Evolutionary conservation across 2,113 vertebrate genomes (phyloP).

Genomic region (Tragulus kanchil): DNA sequence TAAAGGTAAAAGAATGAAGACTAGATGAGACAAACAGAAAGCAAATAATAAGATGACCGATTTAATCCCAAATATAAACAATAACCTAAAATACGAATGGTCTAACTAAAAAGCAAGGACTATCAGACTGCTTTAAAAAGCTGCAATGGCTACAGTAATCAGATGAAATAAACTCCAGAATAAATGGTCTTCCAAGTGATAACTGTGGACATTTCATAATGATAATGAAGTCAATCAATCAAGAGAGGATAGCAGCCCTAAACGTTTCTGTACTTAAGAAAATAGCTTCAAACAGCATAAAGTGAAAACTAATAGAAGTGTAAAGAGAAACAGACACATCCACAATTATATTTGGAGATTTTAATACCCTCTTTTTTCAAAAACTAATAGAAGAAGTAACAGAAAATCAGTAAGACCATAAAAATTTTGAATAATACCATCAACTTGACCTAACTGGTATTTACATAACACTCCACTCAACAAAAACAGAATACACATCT

Average conservation of each 20-base stretch:
- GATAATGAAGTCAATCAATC: not conserved
- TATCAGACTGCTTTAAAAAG: not conserved
- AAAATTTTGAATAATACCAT: not conserved
- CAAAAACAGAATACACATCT: not conserved
- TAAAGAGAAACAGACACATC: not conserved
- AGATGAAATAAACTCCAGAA: not conserved
- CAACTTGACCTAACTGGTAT: not conserved
- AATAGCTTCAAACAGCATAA: not conserved
- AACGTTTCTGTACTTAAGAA: not conserved
- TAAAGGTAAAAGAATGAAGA: not conserved
- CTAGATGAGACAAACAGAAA: not conserved
- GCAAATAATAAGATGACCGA: not conserved
- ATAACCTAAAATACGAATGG: not conserved
- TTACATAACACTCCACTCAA: not conserved
- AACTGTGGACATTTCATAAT: not conserved
- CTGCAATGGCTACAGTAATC: not conserved
- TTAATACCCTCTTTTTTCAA: not conserved
- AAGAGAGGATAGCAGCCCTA: not conserved
- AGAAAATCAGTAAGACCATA: not conserved
- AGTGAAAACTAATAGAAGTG: not conserved
- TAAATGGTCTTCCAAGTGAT: not conserved
- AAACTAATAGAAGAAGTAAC: not conserved
- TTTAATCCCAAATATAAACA: not conserved
- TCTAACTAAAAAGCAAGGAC: not conserved
- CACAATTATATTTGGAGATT: not conserved